A percentile compares a stretch with the other conserved stretches of the same genome.
Conservation (phyloP, 1,140 invertebrate genomes). For the Drosophila rhopaloa region DNA sequence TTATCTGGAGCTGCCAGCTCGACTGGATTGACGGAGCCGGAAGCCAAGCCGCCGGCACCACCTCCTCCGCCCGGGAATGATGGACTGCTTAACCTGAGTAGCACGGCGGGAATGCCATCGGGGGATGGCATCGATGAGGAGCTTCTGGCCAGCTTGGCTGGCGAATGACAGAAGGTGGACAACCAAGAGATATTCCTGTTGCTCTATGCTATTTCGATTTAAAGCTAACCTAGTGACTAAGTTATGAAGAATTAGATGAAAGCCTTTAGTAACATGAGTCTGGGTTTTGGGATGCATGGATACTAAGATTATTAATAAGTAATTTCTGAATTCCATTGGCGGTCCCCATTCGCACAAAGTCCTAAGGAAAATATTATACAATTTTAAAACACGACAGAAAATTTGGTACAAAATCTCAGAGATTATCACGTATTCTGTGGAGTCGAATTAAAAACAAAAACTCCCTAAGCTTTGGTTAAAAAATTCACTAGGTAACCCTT, state of each 20-base stretch:
- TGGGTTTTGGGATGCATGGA: not conserved
- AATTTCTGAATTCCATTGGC: constrained; percentile 8
- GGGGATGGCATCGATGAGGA: constrained; percentile 70
- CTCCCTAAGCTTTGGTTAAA: constrained; percentile 25
- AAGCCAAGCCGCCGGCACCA: constrained; percentile 20
- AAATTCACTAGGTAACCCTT: constrained; percentile 17
- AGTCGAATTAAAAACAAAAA: constrained; percentile 13
- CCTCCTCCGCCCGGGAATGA: constrained; percentile 32
- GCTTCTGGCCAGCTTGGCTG: constrained; percentile 68
- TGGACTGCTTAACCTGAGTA: constrained; percentile 39
- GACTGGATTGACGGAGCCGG: constrained; percentile 1
- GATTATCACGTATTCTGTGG: constrained; percentile 29
- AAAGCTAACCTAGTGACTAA: constrained; percentile 13
- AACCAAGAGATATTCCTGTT: constrained; percentile 32
- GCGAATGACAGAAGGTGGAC: constrained; percentile 51
- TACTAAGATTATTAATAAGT: not conserved
- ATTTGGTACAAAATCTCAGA: constrained; percentile 60
- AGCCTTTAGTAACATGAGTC: constrained; percentile 6
- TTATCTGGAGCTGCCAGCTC: constrained; percentile 9
- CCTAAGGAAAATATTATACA: constrained; percentile 4
- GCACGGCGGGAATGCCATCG: constrained; percentile 8
- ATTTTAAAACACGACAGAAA: constrained; percentile 21
- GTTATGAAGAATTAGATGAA: not conserved
- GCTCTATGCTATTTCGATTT: constrained; percentile 34
- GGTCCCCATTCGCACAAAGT: not conserved